Conservation (phyloP, 2,797 vertebrate species). For the Atherinosoma microstoma region DNA sequence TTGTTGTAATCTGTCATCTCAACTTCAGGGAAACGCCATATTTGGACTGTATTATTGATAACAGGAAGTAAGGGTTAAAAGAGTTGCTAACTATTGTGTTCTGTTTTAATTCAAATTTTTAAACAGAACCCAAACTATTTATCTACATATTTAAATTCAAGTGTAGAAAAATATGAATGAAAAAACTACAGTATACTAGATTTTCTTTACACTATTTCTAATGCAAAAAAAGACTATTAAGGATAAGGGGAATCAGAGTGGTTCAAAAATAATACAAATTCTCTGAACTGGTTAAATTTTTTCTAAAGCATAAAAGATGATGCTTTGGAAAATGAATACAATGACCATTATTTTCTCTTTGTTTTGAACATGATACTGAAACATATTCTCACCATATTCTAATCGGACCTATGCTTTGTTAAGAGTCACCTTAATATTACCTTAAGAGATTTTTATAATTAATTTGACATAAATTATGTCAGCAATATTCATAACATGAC, state of each 20-base stretch:
- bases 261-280: background rate
- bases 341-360: constrained; percentile 8
- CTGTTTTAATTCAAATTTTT: no score
- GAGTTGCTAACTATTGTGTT: no score
- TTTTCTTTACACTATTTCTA: background rate
- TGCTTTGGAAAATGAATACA: background rate
- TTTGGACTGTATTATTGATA: no score
- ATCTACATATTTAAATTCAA: no score
- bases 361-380: background rate
- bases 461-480: background rate
- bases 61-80: no score
- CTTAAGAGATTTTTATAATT: background rate
- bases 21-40: no score
- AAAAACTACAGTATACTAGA: background rate
- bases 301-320: background rate
- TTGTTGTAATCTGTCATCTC: background rate
- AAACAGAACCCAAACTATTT: no score
- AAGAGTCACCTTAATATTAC: background rate
- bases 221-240: background rate
- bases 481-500: background rate
- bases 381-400: background rate
- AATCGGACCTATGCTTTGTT: background rate
- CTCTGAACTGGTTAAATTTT: background rate
- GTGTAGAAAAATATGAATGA: no score
- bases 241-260: background rate